phyloP scores from a whole-genome alignment of 1,140 invertebrate genomes.

The Gryon sp. region DNA sequence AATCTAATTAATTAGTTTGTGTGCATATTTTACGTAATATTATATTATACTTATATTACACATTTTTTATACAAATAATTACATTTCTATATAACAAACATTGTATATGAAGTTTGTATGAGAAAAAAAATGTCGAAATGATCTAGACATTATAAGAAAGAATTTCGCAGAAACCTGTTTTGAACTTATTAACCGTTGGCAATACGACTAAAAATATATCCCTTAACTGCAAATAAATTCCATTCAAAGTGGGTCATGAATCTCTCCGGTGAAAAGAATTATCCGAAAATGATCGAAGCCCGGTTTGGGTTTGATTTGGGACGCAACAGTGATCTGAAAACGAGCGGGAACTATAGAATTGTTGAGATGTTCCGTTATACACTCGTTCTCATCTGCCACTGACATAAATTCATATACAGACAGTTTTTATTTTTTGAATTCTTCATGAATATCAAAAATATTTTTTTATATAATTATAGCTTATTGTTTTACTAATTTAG shows the following conservation, averaged over 20 bases:
- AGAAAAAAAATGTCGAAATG: too few species aligned
- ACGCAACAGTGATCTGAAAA: constrained; percentile 22
- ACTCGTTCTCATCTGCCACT: constrained; percentile 34
- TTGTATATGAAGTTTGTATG: too few species aligned
- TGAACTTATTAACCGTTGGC: constrained; percentile 11
- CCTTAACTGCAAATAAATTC: constrained; percentile 16
- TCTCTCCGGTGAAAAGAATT: constrained; percentile 18
- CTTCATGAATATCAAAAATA: neutral
- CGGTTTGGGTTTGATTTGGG: constrained; percentile 20
- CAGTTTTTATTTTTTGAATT: constrained; percentile 3
- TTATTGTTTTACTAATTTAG: too few species aligned
- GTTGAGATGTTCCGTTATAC: constrained; percentile 38
- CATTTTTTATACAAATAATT: too few species aligned
- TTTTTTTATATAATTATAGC: neutral
- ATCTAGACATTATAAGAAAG: too few species aligned
- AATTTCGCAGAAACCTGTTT: too few species aligned
- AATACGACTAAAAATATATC: constrained; percentile 23
- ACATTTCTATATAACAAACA: too few species aligned
- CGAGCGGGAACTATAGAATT: constrained; percentile 10
- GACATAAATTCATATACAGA: constrained; percentile 34
- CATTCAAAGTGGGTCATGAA: constrained; percentile 34
- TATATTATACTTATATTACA: too few species aligned
- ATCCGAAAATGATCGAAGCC: constrained; percentile 31
- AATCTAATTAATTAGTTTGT: too few species aligned
- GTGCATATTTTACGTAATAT: too few species aligned